phyloP scores from a whole-genome alignment of 2,888 invertebrate species.

The Ectemnius continuus region DNA sequence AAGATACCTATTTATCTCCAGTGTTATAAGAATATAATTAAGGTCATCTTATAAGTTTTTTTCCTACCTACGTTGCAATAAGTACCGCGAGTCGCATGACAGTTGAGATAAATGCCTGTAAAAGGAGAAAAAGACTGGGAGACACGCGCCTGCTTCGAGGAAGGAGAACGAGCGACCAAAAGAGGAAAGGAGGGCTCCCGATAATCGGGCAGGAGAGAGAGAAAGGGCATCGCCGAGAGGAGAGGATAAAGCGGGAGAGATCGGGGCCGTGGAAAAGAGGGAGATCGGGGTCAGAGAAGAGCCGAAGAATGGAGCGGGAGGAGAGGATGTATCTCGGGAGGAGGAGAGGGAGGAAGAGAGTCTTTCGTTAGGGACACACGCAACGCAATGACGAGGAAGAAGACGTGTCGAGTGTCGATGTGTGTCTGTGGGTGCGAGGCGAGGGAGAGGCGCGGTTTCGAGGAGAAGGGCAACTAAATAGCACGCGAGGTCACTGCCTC shows the following conservation, averaged over 20 bases:
- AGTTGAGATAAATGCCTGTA: too few relatives aligned
- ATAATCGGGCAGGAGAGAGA: conserved; percentile 15
- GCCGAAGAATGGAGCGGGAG: conserved; percentile 12
- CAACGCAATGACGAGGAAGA: conserved; percentile 10
- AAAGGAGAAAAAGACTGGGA: background rate
- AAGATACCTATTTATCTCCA: too few relatives aligned
- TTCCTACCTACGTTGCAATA: background rate
- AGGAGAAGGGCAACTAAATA: conserved; percentile 70
- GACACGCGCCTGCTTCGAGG: background rate
- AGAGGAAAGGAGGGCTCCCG: background rate
- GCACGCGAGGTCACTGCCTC: conserved; percentile 77
- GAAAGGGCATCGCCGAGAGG: conserved; percentile 18
- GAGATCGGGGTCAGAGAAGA: conserved; percentile 24
- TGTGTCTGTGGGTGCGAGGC: conserved; percentile 25
- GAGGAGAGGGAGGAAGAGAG: background rate
- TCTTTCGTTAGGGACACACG: conserved; percentile 31
- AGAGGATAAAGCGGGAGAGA: conserved; percentile 14
- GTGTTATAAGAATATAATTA: too few relatives aligned
- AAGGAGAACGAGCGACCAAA: background rate
- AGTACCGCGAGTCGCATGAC: too few relatives aligned
- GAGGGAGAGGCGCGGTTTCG: conserved; percentile 37
- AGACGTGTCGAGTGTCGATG: conserved; percentile 31
- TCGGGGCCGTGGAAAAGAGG: background rate
- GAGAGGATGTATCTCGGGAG: conserved; percentile 3
- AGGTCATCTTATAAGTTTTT: too few relatives aligned